Evolutionary conservation across 2,797 vertebrate species (phyloP), one percentile per base, ranked within the genome.

Genomic region (Muscicapa striata): DNA sequence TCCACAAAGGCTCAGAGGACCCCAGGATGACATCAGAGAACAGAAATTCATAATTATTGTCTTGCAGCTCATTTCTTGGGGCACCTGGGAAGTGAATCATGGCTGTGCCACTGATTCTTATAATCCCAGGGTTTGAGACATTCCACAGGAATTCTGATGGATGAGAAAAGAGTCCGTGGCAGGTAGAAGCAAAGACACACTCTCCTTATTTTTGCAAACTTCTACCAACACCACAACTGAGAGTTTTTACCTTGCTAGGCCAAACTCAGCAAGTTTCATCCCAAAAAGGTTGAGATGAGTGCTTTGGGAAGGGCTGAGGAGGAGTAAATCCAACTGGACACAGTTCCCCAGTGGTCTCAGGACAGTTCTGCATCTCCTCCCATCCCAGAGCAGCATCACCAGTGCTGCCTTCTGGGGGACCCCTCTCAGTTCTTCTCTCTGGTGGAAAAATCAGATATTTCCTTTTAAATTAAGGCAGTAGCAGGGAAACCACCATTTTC

Each of bases 141-240:
- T 8, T 15, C 49, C 68, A 13, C 29, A 57, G 85, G 69, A 72
- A 57, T 75, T 68, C 54, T 75, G 54, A 41, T 1, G 19, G 34
- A 9, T 40, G 10, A 67, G 43, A 54, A 75, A 67, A 52, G 9
- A 61, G 52, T 14, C 6, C 4, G 15, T 4, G 9, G 36, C 41
- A 81, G 32, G 48, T 3, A 40, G 38, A 67, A 83, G 17, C 21
- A 61, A 67, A 70, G 10, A 21, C 4, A 22, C 0, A 0, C 15
- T 84, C 32, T 78, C 24, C 30, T 66, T 19, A n/a, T 9, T 79
- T 84, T 76, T 62, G 22, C 32, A 64, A 72, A 34, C 2, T 23
- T 62, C 40, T 52, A 38, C 49, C n/a, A 21, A 40, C 1, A 1
- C 2, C 43, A 34, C 4, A 52, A 38, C 24, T 1, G 24, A 19